A percentile compares a stretch with the other conserved stretches of the same genome.
phyloP scores from a whole-genome alignment of 2,797 vertebrate species.

The Chelmon rostratus region DNA sequence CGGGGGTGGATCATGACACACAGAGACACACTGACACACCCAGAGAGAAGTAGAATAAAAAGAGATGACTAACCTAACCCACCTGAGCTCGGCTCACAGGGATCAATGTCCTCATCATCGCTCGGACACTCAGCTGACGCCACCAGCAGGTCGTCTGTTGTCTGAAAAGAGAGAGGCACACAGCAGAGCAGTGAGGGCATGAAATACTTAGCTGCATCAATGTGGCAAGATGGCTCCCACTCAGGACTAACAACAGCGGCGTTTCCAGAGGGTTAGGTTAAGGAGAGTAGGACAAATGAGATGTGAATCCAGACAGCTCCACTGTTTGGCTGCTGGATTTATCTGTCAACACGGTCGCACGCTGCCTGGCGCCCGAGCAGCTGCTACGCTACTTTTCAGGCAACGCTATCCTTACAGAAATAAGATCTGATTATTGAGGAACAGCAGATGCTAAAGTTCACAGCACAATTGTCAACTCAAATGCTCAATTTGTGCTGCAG shows the following conservation, averaged over 20 bases:
- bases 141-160: conserved; percentile 94
- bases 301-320: conserved; percentile 62
- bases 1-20: conserved; percentile 64
- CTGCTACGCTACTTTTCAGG: conserved; percentile 66
- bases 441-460: conserved; percentile 70
- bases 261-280: conserved; percentile 63
- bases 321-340: conserved; percentile 72
- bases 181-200: conserved; percentile 39
- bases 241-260: conserved; percentile 39
- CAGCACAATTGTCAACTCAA: conserved; percentile 60
- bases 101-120: conserved; percentile 99
- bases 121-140: conserved; percentile 98
- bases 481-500: conserved; percentile 65
- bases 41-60: conserved; percentile 93
- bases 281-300: conserved; percentile 56
- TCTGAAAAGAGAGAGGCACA: conserved; percentile 85
- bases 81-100: conserved; percentile 99
- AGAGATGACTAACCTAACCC: conserved; percentile 99
- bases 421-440: conserved; percentile 73
- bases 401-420: conserved; percentile 54
- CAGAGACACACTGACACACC: conserved; percentile 81
- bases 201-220: conserved; percentile 48
- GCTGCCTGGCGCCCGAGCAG: conserved; percentile 54
- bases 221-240: conserved; percentile 41
- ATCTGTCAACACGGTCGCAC: conserved; percentile 68